Evolutionary conservation across 2,113 vertebrate genomes (phyloP), one percentile per base, ranked within the genome.

Genomic region (Bos indicus): DNA sequence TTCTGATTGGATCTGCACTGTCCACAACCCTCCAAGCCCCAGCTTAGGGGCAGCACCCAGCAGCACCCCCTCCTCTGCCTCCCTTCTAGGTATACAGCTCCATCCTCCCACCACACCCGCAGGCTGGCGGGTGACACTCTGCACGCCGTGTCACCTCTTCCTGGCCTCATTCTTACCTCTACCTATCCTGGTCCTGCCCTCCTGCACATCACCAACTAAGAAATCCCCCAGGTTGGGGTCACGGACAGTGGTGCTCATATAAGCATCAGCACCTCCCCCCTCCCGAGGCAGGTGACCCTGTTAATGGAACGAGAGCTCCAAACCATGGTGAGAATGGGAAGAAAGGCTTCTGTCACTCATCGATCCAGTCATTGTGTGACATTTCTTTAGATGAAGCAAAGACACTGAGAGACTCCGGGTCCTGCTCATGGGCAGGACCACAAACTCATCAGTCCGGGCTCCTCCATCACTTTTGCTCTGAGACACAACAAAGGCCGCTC

Each of bases 401-500:
- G 14, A 88, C 52, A 64, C 16, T 23, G n/a, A 88, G 64, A 85
- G 48, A 64, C 36, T 28, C 46, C 15, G 9, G 25, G 33, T n/a
- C 25, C 56, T 82, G 40, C 43, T 90, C 26, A 17, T 1, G 2
- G 56, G 21, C 83, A 51, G 16, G 46, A 60, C 43, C 81, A 81
- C 46, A 77, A 46, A 46, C 19, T 57, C 28, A 46, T 64, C 74
- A 80, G 7, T 85, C 23, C 17, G 26, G 26, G 54, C n/a, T 52
- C 15, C 46, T 82, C 74, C 25, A 19, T 17, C 23, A 16, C 23
- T 88, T 62, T 64, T 40, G 48, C 46, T 87, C 80, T 4, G 30
- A 91, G 62, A 90, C 30, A 26, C 43, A 80, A 96, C 48, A 46
- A 93, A 74, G 46, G 26, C 59, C 52, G 23, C 90, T 71, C 51